Base-by-base conservation (phyloP, 1,140 invertebrate species). In the Goniozus legneri region DNA sequence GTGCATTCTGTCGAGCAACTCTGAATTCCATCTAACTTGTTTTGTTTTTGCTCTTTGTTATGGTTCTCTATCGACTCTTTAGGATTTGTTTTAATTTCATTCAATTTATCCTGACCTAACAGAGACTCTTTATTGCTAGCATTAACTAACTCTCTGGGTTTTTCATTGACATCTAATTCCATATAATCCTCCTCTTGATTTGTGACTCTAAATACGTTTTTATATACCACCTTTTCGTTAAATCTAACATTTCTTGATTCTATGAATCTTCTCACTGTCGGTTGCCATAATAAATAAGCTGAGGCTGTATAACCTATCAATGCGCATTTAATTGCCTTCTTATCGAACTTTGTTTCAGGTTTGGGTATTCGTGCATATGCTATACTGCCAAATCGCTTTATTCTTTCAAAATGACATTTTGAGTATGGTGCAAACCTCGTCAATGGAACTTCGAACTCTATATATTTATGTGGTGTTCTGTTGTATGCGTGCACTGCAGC, bases 401-500 rank as follows among this genome's bases (percentile, higher is more conserved):
- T 16, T 30, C 44, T 19, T 3, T 50, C 47, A 21, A 50, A 37
- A 39, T 50, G 41, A 33, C 39, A 24, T 14, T 41, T 47, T 8
- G n/a, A 18, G 8, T 37, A 13, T 12, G 46, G 27, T n/a, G 15
- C 14, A 3, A 44, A 30, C 19, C n/a, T 33, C 10, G 10, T 44
- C 33, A 49, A 15, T 12, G 27, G 41, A 6, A 19, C 13, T 7
- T 35, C 20, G 21, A 13, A 49, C 12, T 33, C 21, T 18, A 47
- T 49, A 8, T 32, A 31, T 44, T 45, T 45, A 30, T 49, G 27
- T 15, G 54, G 49, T 19, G 38, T 39, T n/a, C 56, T 42, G 38
- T 69, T 69, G 21, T 58, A 52, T 13, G 62, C 33, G 46, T 71
- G 60, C 7, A 48, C 57, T 0, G 65, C 70, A 18, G 55, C 60